These are phyloP conservation scores for Nomia melanderi DNA, from an alignment of 1,140 invertebrate species.

Conservation along the genomic window DNA sequence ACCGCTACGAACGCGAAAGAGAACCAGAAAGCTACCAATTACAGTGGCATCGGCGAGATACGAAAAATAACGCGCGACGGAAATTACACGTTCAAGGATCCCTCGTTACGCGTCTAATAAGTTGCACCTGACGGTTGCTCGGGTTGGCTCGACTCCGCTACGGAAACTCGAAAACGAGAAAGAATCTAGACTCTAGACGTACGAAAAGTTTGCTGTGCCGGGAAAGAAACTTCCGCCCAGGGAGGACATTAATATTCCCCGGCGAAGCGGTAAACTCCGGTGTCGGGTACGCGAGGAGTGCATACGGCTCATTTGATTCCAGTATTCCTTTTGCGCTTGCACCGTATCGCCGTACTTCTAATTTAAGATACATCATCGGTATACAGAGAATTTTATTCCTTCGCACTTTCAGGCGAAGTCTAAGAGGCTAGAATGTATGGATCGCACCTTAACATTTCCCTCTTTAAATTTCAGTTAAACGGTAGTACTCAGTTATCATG, in stretches of 20 bases:
- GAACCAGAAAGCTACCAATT: no score
- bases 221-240: neutral
- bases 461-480: no score
- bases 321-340: neutral
- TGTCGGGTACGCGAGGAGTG: no score
- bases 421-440: no score
- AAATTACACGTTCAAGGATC: neutral
- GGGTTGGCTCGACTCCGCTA: neutral
- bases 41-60: constrained; percentile 6
- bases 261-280: neutral
- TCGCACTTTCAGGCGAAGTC: no score
- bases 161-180: neutral
- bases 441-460: no score
- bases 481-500: no score
- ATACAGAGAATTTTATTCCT: no score
- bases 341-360: no score
- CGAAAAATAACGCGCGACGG: neutral
- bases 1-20: no score
- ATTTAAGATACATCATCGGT: no score
- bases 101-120: neutral
- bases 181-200: neutral
- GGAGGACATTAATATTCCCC: constrained; percentile 35
- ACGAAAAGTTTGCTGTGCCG: neutral
- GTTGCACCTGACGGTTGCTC: neutral
- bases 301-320: neutral